Conservation (phyloP, 1,140 invertebrate species). For the Conus betulinus region DNA sequence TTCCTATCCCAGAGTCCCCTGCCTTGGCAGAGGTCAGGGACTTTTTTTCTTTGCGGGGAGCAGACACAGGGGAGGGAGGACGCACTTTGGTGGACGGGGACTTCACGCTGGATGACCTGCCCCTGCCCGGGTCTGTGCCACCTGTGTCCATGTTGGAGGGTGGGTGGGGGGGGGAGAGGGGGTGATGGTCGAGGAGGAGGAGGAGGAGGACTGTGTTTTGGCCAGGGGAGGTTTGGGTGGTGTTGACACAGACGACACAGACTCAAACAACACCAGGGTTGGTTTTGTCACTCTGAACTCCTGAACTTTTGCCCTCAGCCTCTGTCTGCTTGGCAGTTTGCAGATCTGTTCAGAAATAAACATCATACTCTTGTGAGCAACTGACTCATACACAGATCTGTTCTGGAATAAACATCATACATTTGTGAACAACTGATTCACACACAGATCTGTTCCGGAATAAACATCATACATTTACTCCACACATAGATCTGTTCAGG, state of each 20-base stretch:
- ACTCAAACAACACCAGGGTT: slow-evolving; percentile 53
- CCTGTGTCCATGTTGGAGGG: too few species aligned
- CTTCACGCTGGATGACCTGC: background rate
- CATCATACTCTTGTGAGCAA: too few species aligned
- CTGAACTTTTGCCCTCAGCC: slow-evolving; percentile 44
- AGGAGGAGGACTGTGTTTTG: background rate
- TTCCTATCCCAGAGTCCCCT: too few species aligned
- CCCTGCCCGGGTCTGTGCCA: background rate
- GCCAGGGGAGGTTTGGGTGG: background rate
- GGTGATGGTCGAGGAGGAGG: slow-evolving; percentile 1
- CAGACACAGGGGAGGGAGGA: slow-evolving; percentile 27
- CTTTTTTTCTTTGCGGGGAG: slow-evolving; percentile 38
- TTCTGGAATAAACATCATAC: too few species aligned
- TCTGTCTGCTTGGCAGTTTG: background rate
- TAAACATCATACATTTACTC: too few species aligned
- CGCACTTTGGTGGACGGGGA: background rate
- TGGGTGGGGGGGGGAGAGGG: background rate
- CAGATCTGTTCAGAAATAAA: background rate
- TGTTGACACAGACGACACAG: background rate
- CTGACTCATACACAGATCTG: too few species aligned
- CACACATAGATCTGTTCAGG: too few species aligned
- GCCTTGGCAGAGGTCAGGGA: background rate
- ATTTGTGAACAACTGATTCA: too few species aligned
- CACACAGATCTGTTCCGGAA: too few species aligned
- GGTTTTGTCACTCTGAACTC: slow-evolving; percentile 62